Evolutionary conservation across 2,113 vertebrate genomes (phyloP), one percentile per base, ranked within the genome.

Genomic region (Brachionichthys hirsutus): DNA sequence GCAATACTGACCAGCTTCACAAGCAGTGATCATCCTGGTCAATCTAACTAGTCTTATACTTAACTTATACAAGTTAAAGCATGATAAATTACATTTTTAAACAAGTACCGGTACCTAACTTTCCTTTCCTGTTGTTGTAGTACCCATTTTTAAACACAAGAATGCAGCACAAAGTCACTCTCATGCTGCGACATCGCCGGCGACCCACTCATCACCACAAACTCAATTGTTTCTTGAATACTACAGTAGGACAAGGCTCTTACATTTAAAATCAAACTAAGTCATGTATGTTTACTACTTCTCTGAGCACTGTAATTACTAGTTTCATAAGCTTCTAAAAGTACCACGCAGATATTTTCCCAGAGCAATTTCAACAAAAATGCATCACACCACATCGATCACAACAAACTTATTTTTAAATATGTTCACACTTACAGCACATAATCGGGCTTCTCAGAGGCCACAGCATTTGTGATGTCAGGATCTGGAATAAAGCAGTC

Each of bases 361-460:
- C 4, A 30, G 24, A 30, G 4, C 24, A 4, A 6, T 30, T 30
- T 30, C 24, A 38, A 38, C 36, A 11, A 38, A 12, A 9, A 38
- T 38, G 36, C 3, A 38, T 38, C 8, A 1, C 12, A 6, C 36
- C 9, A 49, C 38, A 57, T 16, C 2, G 15, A 74, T 49, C 11
- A 52, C 22, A 36, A 10, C 24, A 22, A 44, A 36, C 36, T 18
- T 0, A 18, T 61, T 47, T 43, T 0, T 56, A 43, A 59, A 64
- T 15, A 48, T 53, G 40, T 79, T 68, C 43, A 59, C 11, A 88
- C 88, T 87, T 56, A 90, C 88, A 79, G 70, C 35, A 87, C 71
- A 45, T 88, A 89, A 76, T 89, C 85, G 0, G 82, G 88, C 66
- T 87, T 90, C 69, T 85, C 85, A 34, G 73, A 85, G 61, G 20